Conservation (phyloP, 2,888 invertebrate species). For the Sesia bembeciformis region DNA sequence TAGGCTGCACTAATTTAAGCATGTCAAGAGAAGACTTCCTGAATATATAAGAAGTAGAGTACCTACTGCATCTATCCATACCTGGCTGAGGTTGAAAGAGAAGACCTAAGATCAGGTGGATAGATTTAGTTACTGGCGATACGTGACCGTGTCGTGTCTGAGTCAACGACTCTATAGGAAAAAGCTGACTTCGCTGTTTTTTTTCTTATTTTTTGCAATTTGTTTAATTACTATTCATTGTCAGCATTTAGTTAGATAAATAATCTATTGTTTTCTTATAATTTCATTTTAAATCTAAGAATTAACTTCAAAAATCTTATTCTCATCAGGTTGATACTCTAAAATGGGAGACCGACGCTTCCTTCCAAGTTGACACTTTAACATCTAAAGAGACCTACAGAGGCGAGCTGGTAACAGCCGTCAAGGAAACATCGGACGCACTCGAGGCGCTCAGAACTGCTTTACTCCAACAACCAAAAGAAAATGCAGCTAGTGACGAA, state of each 20-base stretch:
- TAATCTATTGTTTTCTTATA: neutral
- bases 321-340: constrained; percentile 81
- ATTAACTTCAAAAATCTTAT: neutral
- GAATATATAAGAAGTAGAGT: too few relatives aligned
- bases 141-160: too few relatives aligned
- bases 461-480: constrained; percentile 41
- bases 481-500: constrained; percentile 73
- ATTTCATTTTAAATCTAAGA: neutral
- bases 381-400: constrained; percentile 89
- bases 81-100: too few relatives aligned
- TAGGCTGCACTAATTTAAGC: too few relatives aligned
- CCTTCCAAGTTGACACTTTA: constrained; percentile 88
- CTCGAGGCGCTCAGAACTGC: constrained; percentile 79
- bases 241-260: neutral
- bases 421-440: constrained; percentile 80
- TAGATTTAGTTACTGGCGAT: too few relatives aligned
- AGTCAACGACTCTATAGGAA: too few relatives aligned
- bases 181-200: too few relatives aligned
- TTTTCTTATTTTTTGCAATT: too few relatives aligned
- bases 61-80: too few relatives aligned
- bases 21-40: too few relatives aligned
- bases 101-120: too few relatives aligned
- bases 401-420: constrained; percentile 82
- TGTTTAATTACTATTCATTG: neutral
- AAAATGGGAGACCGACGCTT: constrained; percentile 83